Base-by-base conservation (phyloP, 1,140 invertebrate species). In the Elysia chlorotica region DNA sequence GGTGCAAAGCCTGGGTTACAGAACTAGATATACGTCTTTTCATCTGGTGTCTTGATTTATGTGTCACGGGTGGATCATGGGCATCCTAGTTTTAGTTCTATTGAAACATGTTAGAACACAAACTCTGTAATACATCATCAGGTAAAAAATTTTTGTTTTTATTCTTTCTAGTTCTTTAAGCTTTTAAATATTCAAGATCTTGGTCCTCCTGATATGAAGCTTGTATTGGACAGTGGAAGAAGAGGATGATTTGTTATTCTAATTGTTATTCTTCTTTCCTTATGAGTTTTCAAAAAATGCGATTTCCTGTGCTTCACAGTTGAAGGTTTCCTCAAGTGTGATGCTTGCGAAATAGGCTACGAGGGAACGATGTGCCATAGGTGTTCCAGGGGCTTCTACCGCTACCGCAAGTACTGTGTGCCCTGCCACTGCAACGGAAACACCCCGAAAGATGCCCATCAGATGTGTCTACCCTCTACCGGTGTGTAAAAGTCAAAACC, bases 281-380 rank as follows among this genome's bases (percentile, higher is more conserved):
- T 5, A 25, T 67, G n/a, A 23, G n/a, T 67, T 6, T 67, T 67
- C 28, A 53, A 54, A 25, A 30, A 30, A 17, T 30, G 2, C 14
- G 19, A 37, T 36, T 36, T 23, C n/a, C n/a, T n/a, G n/a, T n/a
- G n/a, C n/a, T n/a, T n/a, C n/a, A 37, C 68, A 83, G 82, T 48
- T 35, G 79, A 83, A 48, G 80, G 80, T 21, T 80, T 77, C 54
- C 62, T 83, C 14, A 61, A 62, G 6, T 83, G 81, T 74, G 65
- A 69, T 19, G 41, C 35, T 17, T 83, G 82, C 74, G 76, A 76
- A 14, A 21, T 56, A 37, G 79, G 74, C 6, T 83, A 83, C 62
- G 59, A 38, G 6, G 82, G 82, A 0, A 80, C 79, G 56, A 73
- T 78, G 35, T 83, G 82, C 72, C 78, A 82, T 38, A 69, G 54